Percentiles rank a stretch among this genome's conserved stretches.
phyloP scores from a whole-genome alignment of 1,140 invertebrate species.

The Phthorimaea operculella region DNA sequence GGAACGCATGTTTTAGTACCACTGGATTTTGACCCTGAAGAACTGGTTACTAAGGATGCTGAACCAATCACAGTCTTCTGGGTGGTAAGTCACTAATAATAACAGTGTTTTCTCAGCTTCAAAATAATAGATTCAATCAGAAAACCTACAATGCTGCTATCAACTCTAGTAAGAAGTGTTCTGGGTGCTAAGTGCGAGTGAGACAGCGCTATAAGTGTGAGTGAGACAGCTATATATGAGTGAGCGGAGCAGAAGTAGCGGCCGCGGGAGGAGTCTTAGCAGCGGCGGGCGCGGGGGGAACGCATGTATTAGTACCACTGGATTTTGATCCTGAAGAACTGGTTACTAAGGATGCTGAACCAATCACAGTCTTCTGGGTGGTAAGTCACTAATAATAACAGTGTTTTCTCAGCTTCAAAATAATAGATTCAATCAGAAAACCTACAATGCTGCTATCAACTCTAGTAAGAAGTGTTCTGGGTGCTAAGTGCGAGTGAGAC shows the following conservation, averaged over 20 bases:
- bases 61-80: conserved; percentile 57
- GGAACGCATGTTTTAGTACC: conserved; percentile 44
- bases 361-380: conserved; percentile 61
- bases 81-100: conserved; percentile 46
- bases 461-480: too few relatives aligned
- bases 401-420: too few relatives aligned
- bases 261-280: conserved; percentile 44
- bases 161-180: too few relatives aligned
- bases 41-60: conserved; percentile 20
- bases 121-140: too few relatives aligned
- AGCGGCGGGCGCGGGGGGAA: conserved; percentile 27
- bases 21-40: conserved; percentile 40
- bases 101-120: too few relatives aligned
- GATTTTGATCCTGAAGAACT: conserved; percentile 40
- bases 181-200: too few relatives aligned
- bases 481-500: too few relatives aligned
- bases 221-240: too few relatives aligned
- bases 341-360: conserved; percentile 21
- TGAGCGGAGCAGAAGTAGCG: conserved; percentile 37
- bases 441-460: too few relatives aligned
- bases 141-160: too few relatives aligned
- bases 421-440: too few relatives aligned
- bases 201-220: too few relatives aligned
- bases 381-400: conserved; percentile 32
- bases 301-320: conserved; percentile 47